Conservation (phyloP, 1,140 invertebrate genomes). For the Lasioglossum baleicum region DNA sequence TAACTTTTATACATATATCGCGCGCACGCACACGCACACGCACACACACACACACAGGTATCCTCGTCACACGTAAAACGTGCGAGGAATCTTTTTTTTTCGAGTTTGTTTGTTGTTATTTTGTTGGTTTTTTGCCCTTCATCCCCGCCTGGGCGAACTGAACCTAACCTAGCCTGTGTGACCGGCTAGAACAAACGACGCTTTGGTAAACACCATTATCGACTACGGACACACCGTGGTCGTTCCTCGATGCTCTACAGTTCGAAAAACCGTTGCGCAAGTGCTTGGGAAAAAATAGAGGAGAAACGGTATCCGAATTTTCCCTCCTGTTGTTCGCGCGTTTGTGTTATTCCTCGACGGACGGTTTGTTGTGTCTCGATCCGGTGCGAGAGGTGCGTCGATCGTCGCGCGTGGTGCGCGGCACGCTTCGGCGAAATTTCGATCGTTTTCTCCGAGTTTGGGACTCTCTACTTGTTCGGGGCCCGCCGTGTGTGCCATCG, state of each 20-base stretch:
- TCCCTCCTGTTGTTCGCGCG: too few species aligned
- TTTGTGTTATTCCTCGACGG: background rate
- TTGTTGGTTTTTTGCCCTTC: slow-evolving; percentile 31
- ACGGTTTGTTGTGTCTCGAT: slow-evolving; percentile 14
- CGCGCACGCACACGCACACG: background rate
- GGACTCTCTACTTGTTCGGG: too few species aligned
- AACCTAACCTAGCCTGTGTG: slow-evolving; percentile 4
- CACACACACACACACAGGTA: background rate
- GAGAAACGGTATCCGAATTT: background rate
- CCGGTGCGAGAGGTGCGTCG: background rate
- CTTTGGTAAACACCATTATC: slow-evolving; percentile 50
- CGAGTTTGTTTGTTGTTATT: slow-evolving; percentile 5
- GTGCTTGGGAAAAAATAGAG: background rate
- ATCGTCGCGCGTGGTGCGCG: slow-evolving; percentile 23
- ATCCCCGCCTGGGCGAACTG: slow-evolving; percentile 22
- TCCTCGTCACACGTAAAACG: too few species aligned
- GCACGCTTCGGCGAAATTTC: slow-evolving; percentile 10
- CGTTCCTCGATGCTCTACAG: slow-evolving; percentile 13
- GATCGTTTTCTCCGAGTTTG: background rate
- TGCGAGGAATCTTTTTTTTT: background rate
- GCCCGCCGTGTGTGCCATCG: slow-evolving; percentile 5
- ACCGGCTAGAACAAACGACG: slow-evolving; percentile 29
- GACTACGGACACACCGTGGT: slow-evolving; percentile 7
- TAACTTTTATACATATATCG: slow-evolving; percentile 25
- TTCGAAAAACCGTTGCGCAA: background rate